Evolutionary conservation across 2,113 vertebrate genomes (phyloP), one percentile per base, ranked within the genome.

Genomic region (Poecilia latipinna): DNA sequence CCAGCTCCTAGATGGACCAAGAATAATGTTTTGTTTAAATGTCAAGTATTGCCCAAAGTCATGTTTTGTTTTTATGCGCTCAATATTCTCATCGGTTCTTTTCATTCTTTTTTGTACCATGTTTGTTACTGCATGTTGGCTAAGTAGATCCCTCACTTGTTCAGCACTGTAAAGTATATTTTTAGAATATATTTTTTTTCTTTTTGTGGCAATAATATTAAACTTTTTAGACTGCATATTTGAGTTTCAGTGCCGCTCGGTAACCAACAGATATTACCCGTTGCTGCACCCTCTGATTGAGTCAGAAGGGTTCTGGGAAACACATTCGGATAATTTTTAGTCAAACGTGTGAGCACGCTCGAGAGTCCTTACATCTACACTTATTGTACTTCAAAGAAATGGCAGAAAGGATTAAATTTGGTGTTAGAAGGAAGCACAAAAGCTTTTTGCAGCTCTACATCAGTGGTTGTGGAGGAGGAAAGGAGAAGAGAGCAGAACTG

Each of bases 361-460:
- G 60, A 84, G 80, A 81, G 84, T 68, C 80, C 80, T 88, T 76
- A 82, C 85, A 74, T 79, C 82, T 64, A 31, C 62, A 70, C 77
- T 82, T 89, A 89, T 79, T 85, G 84, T 79, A 61, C 89, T 88
- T 89, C 86, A 91, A 85, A 90, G 84, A 70, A 66, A 64, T 79
- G 87, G 84, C 84, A 85, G 73, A 79, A 79, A 75, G 82, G 88
- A 90, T 81, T 85, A 84, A 91, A 82, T 79, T 61, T 62, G 33
- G 74, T 44, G 61, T 75, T 68, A 64, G 68, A 70, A n/a, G 11
- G 67, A 60, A 60, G 70, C 72, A 24, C 26, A 68, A 65, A 75
- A 65, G 48, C 71, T 57, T 57, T 77, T 17, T 26, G n/a, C 71
- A 61, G 17, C 62, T 31, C 17, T 57, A 69, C n/a, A 80, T 75